Conservation (phyloP, 2,888 invertebrate genomes). For the Tipula helvola region DNA sequence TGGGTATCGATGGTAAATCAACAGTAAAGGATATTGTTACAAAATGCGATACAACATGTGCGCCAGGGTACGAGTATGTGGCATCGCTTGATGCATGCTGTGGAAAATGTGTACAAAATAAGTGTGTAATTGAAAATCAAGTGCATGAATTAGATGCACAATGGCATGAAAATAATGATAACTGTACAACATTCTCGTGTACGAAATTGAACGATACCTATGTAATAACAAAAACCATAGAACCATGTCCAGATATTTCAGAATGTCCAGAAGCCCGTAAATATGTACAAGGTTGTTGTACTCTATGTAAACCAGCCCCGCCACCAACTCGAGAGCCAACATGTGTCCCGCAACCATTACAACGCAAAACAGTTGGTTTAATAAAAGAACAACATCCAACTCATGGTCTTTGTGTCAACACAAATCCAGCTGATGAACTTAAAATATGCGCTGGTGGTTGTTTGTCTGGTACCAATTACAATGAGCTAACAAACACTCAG, state of each 20-base stretch:
- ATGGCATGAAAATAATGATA: conserved; percentile 47
- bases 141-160: conserved; percentile 39
- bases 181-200: conserved; percentile 51
- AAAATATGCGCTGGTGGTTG: conserved; percentile 61
- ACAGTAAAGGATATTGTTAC: conserved; percentile 23
- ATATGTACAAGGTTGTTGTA: conserved; percentile 54
- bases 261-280: conserved; percentile 44
- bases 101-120: conserved; percentile 46
- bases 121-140: conserved; percentile 41
- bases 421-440: conserved; percentile 43
- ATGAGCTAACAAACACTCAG: conserved; percentile 23
- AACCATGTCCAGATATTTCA: conserved; percentile 50
- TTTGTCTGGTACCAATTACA: conserved; percentile 54
- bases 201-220: conserved; percentile 37
- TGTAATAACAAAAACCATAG: conserved; percentile 39
- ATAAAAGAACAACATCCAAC: conserved; percentile 36
- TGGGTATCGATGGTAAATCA: conserved; percentile 27
- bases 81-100: conserved; percentile 41
- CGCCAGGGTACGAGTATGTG: conserved; percentile 45
- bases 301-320: conserved; percentile 40
- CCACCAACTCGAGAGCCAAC: conserved; percentile 23
- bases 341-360: conserved; percentile 43
- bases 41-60: conserved; percentile 26
- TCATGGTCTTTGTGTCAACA: conserved; percentile 55
- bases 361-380: conserved; percentile 43